Conservation (phyloP, 2,797 vertebrate species). For the Capromys pilorides region DNA sequence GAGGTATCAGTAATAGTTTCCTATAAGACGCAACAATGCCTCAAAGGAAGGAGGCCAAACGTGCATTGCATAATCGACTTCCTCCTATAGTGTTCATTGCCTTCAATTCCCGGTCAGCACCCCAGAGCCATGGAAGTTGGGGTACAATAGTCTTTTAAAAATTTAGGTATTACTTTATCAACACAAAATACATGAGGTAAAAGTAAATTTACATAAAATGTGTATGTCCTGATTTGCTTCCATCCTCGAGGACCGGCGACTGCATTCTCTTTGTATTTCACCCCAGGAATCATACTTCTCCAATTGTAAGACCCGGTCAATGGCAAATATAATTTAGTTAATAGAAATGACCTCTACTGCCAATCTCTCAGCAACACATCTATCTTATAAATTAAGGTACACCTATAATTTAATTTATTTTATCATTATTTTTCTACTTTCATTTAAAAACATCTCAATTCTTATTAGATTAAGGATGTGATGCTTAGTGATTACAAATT, state of each 20-base stretch:
- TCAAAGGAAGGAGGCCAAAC: neutral
- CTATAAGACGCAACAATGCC: neutral
- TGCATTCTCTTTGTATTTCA: neutral
- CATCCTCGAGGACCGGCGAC: neutral
- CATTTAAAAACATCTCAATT: slow-evolving; percentile 71
- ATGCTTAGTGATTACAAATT: slow-evolving; percentile 65
- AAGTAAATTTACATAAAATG: slow-evolving; percentile 10
- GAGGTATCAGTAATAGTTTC: neutral
- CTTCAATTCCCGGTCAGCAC: neutral
- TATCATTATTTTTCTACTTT: slow-evolving; percentile 71
- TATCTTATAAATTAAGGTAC: slow-evolving; percentile 74
- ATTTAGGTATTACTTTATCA: slow-evolving; percentile 22
- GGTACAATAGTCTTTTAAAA: neutral
- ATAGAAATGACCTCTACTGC: slow-evolving; percentile 67
- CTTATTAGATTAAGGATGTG: slow-evolving; percentile 75
- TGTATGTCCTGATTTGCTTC: neutral
- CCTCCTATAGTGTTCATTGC: neutral
- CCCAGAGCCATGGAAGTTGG: neutral
- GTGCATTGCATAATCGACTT: neutral
- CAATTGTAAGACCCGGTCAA: slow-evolving; percentile 57
- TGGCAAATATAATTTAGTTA: slow-evolving; percentile 74
- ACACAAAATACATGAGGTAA: neutral
- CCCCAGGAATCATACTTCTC: slow-evolving; percentile 26
- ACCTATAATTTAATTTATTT: slow-evolving; percentile 71
- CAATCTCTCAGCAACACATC: slow-evolving; percentile 72